Evolutionary conservation across 2,888 invertebrate genomes (phyloP), one percentile per base, ranked within the genome.

Genomic region (Meandrusa payeni): DNA sequence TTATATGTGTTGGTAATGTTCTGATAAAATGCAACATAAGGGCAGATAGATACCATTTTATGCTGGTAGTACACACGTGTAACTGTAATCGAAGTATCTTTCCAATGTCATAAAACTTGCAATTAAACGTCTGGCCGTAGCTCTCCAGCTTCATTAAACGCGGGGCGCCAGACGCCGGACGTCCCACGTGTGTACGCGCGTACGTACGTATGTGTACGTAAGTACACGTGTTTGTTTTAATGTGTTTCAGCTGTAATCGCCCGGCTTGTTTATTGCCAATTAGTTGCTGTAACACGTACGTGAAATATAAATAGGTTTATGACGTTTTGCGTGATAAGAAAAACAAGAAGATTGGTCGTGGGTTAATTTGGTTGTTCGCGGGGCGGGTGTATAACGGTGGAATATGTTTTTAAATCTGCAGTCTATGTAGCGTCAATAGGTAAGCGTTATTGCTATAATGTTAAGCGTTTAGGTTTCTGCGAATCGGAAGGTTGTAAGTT

Each of bases 271-370:
- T 36, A 41, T 36, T 34, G 41, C 28, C 41, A 34, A 36, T 41
- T 41, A 36, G 28, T 22, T 20, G 33, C n/a, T 10, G 3, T 26
- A 11, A 37, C 10, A 34, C 27, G 20, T 33, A 19, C 10, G 26
- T 28, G 34, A 41, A 33, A 41, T 22, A 34, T 41, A 41, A 41
- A 41, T 34, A 27, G 28, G n/a, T 28, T n/a, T 28, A 22, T 34
- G 28, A 33, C 41, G 34, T 28, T 28, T 5, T 11, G 7, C 5
- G 33, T 12, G 26, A 41, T 41, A 41, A 32, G 11, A 27, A 41
- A 32, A 41, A 32, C 40, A 40, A 40, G 40, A 24, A 10, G 15
- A 31, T 32, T 40, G 12, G 24, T 17, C 10, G n/a, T n/a, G 9
- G 1, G 12, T 31, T 40, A 6, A 31, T 39, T 22, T 39, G 23